Base-by-base conservation (phyloP, 2,888 invertebrate species). In the Drepana falcataria region DNA sequence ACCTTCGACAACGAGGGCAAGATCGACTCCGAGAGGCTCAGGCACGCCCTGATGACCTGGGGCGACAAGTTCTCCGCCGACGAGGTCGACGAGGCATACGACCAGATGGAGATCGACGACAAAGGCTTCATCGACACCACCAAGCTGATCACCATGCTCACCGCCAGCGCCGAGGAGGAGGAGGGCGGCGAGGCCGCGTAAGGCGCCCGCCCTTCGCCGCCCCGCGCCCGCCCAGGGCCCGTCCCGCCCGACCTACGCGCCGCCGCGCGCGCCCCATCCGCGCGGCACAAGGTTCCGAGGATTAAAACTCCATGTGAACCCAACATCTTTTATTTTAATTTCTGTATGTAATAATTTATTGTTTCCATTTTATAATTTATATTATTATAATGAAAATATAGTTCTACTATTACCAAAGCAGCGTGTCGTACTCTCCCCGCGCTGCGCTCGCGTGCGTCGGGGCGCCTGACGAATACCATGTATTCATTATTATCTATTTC, bases 101-200 rank as follows among this genome's bases (percentile, higher is more conserved):
- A 97, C 91, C 96, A 96, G 91, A 96, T 98, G 95, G 95, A 95
- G 59, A 96, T 97, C 83, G 97, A 97, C 90, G 96, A 96, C 86
- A 95, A 96, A 80, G 97, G 97, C 84, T 94, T 94, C 92, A 97
- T 97, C 85, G 97, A 97, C 92, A 96, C 97, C 86, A 92, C 90
- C 74, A 95, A 95, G 86, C 94, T 97, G 73, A 96, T 97, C 92
- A 93, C 95, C 87, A 95, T 97, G 94, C 93, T 97, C 77, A 96
- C 96, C 74, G 97, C 96, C 88, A 94, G 95, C 87, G 95, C 93
- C 69, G 96, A 96, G 71, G 96, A 96, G 56, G 97, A 95, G 75
- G 96, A 94, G 63, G 96, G 89, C 65, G 91, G 90, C 57, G 91
- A 91, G 59, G 91, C 91, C 65, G 91, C 91, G 89, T 91, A 84